Conservation (phyloP, 92 coral and sea anemone species). For the Anthopleura xanthogrammica region DNA sequence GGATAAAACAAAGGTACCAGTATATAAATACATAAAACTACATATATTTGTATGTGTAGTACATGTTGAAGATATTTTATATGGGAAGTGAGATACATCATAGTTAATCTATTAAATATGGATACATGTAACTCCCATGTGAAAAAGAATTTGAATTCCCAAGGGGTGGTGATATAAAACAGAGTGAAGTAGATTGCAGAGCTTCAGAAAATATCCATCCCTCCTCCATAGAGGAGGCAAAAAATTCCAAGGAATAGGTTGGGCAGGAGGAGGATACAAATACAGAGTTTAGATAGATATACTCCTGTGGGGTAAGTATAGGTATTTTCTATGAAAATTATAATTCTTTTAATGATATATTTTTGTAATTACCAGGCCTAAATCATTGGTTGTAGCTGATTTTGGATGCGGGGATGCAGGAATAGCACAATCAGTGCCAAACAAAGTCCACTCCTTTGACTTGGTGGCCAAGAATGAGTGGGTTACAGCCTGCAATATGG, state of each 20-base stretch:
- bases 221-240: no score
- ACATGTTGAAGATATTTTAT: neutral
- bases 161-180: no score
- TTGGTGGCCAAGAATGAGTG: conserved; percentile 79
- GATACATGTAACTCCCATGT: no score
- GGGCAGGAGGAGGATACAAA: no score
- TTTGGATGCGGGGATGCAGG: conserved; percentile 99
- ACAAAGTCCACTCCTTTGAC: conserved; percentile 94
- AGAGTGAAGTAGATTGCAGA: no score
- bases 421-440: conserved; percentile 81
- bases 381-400: conserved; percentile 78
- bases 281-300: no score
- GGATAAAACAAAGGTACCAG: conserved; percentile 81
- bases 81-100: no score
- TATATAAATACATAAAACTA: no score
- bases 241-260: no score
- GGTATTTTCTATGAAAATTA: neutral
- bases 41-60: neutral
- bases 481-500: conserved; percentile 96
- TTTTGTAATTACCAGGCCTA: conserved; percentile 44
- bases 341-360: neutral
- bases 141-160: no score
- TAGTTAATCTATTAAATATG: no score
- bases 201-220: no score
- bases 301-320: neutral